Conservation (phyloP, 2,113 vertebrate genomes). For the Sarotherodon lohbergeri region DNA sequence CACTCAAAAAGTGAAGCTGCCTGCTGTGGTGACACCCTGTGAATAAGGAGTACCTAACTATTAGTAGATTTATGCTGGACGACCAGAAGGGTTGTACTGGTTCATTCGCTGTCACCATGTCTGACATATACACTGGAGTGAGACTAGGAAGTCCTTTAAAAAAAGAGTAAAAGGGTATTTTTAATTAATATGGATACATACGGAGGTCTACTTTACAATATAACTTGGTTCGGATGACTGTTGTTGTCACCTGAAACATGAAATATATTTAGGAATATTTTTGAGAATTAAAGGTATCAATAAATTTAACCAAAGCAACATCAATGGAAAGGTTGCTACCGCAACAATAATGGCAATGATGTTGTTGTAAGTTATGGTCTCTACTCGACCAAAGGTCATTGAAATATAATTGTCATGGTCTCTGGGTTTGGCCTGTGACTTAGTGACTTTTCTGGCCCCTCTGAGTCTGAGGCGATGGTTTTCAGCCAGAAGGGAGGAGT, state of each 20-base stretch:
- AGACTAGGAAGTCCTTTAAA: not conserved
- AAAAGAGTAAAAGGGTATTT: not conserved
- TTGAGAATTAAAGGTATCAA: not conserved
- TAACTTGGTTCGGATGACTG: not conserved
- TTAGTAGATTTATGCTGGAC: not conserved
- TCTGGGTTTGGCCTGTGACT: not conserved
- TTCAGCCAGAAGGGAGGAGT: not conserved
- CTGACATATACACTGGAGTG: not conserved
- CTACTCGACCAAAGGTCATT: not conserved
- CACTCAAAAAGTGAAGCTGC: not conserved
- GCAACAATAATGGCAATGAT: not conserved
- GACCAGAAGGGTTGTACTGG: not conserved
- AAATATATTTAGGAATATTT: not conserved
- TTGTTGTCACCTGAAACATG: not conserved
- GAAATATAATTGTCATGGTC: not conserved
- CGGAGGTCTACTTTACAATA: not conserved
- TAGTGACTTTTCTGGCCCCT: not conserved
- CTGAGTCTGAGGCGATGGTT: not conserved
- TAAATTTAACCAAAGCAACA: not conserved
- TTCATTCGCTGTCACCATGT: not conserved
- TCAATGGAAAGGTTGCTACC: not conserved
- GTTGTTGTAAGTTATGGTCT: not conserved
- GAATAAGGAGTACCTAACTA: not conserved
- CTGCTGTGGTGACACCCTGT: rapidly evolving
- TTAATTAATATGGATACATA: not conserved